Base-by-base conservation (phyloP, 2,113 vertebrate genomes). In the Burhinus bistriatus region DNA sequence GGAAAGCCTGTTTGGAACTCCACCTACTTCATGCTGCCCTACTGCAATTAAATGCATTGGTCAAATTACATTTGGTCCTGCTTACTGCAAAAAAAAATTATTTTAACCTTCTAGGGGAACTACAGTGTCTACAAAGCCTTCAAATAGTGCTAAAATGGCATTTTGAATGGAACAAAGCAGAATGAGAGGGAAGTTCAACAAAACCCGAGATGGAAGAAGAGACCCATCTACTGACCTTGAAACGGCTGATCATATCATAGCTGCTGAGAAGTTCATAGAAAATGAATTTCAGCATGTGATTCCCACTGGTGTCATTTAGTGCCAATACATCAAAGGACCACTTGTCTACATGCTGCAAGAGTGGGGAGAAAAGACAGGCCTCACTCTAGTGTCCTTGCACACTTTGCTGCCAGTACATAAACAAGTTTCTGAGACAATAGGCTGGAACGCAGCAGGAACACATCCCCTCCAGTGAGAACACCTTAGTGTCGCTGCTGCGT, bases 321-420 rank as follows among this genome's bases (percentile, higher is more conserved):
- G 98, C 98, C 90, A 99, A 99, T 70, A 99, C 99, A 57, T 99
- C 98, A 73, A 99, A 99, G 20, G 99, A 98, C 99, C 99, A 99
- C 85, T 98, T 99, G 97, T 99, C 99, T 86, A 99, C 98, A 96
- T 99, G 98, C 99, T 99, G 97, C 49, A 91, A 87, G 49, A 90
- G 77, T 2, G 9, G 30, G 15, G 23, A 83, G 57, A 59, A 49
- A 21, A 44, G 3, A 22, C 11, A 14, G 29, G 87, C 9, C 21
- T 93, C 26, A 40, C 21, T 30, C 44, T 23, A 62, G 12, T 22
- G 13, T 29, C 34, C 42, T 22, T 21, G 8, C 34, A 59, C 9
- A 27, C 32, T 45, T n/a, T 9, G 27, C 32, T 76, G 32, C 34
- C 32, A 38, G 36, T 27, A 62, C 36, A 12, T 26, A 38, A 36